phyloP scores from a whole-genome alignment of 2,888 invertebrate species.

The Gymnocheta viridis region DNA sequence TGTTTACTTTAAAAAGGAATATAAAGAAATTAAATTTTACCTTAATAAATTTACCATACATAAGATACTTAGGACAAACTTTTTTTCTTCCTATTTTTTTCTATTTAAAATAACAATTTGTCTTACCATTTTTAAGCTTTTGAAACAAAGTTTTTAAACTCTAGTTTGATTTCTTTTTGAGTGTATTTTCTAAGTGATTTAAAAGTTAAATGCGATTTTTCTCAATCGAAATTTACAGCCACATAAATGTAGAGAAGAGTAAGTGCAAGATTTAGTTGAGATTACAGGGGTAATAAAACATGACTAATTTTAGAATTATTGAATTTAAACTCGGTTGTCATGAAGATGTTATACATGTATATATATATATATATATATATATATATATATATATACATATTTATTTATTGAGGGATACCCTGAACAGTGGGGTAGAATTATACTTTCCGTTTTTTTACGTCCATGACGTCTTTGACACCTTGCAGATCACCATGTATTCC shows the following conservation, averaged over 20 bases:
- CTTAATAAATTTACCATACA: not conserved
- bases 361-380: not conserved
- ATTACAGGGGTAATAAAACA: not conserved
- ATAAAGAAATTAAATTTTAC: not conserved
- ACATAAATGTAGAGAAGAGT: not conserved
- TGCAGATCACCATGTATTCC: too few relatives aligned
- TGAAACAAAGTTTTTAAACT: not conserved
- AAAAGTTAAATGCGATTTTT: constrained; percentile 34
- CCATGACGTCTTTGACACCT: too few relatives aligned
- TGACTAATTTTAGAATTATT: constrained; percentile 3
- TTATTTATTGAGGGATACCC: too few relatives aligned
- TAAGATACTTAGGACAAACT: not conserved
- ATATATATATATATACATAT: too few relatives aligned
- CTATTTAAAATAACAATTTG: not conserved
- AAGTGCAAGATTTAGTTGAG: not conserved
- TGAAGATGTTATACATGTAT: not conserved
- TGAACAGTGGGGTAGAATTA: too few relatives aligned
- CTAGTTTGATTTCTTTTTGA: constrained; percentile 6
- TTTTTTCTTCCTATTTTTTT: not conserved
- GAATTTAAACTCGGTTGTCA: not conserved
- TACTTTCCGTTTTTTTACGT: too few relatives aligned
- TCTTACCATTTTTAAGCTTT: not conserved
- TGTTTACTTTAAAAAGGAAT: not conserved
- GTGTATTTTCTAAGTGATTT: constrained; percentile 19
- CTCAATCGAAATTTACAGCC: not conserved